Evolutionary conservation across 2,888 invertebrate species (phyloP), one percentile per base, ranked within the genome.

Genomic region (Barypeithes pellucidus): DNA sequence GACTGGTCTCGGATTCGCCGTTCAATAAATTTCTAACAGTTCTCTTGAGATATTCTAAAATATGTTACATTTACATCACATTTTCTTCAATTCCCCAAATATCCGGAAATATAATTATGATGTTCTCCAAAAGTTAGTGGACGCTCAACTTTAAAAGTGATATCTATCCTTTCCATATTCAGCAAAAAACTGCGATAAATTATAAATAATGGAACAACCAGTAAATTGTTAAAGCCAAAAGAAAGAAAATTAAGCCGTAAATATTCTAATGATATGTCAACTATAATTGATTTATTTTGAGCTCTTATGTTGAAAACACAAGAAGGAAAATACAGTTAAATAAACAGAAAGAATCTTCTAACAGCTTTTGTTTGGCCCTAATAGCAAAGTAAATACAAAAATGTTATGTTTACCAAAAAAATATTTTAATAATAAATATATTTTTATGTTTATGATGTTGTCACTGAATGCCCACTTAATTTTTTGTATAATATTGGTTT

Each of bases 211-310:
- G 45, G 50, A 63, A 63, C 29, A 63, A 45, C 5, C 63, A 36
- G 63, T 33, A 50, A 45, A 63, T 47, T 29, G 47, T 63, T 63
- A 29, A 50, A 63, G 47, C 63, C 47, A 33, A 47, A 33, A 20
- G 43, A 63, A 62, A 47, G 63, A 63, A 63, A 63, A 54, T 54
- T 54, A 63, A 63, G 50, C 47, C 50, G 50, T 50, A 63, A 63
- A 63, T 50, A 63, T 63, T 63, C 36, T 62, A 62, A 62, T 24
- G 47, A 14, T 16, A 24, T 50, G 63, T 63, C 63, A 45, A 47
- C 63, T 29, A 50, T 63, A 63, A 63, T 50, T 63, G 50, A 63
- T 47, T 63, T 50, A 63, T 63, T 36, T 63, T 33, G 24, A 16
- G 29, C 54, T 16, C 54, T n/a, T 33, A 54, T 14, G 33, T 16